A percentile compares a stretch with the other conserved stretches of the same genome.
Evolutionary conservation across 2,113 vertebrate genomes (phyloP).

Genomic region (Stercorarius parasiticus): DNA sequence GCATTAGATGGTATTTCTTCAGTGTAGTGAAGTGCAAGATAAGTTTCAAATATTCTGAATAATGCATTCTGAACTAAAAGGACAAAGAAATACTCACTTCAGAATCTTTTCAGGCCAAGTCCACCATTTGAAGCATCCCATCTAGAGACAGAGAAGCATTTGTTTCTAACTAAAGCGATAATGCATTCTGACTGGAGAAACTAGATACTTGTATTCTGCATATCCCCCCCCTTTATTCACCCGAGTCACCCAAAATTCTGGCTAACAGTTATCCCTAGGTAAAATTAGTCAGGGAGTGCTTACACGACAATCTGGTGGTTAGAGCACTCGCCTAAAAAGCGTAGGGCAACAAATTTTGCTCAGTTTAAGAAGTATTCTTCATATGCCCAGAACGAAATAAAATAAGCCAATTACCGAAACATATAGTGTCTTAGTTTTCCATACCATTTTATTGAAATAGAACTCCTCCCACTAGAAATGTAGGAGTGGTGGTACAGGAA

Average conservation of each 20-base stretch:
- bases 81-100: neutral
- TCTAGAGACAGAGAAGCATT: neutral
- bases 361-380: neutral
- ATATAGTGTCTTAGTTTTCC: neutral
- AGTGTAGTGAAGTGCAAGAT: neutral
- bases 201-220: neutral
- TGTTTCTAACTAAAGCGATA: neutral
- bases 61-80: neutral
- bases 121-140: neutral
- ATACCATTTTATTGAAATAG: neutral
- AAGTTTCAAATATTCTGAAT: neutral
- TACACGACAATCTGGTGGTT: neutral
- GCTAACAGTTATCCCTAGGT: neutral
- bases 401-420: neutral
- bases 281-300: neutral
- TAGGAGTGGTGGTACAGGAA: fast-evolving
- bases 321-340: neutral
- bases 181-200: neutral
- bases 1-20: neutral
- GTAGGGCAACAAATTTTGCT: neutral
- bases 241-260: neutral
- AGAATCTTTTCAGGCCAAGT: neutral
- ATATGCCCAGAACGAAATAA: neutral
- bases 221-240: neutral
- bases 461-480: neutral